Percentiles rank a stretch among this genome's conserved stretches.
These are phyloP conservation scores for Oreochromis tanganicae DNA, from an alignment of 2,113 vertebrate genomes.

Conservation along the genomic window DNA sequence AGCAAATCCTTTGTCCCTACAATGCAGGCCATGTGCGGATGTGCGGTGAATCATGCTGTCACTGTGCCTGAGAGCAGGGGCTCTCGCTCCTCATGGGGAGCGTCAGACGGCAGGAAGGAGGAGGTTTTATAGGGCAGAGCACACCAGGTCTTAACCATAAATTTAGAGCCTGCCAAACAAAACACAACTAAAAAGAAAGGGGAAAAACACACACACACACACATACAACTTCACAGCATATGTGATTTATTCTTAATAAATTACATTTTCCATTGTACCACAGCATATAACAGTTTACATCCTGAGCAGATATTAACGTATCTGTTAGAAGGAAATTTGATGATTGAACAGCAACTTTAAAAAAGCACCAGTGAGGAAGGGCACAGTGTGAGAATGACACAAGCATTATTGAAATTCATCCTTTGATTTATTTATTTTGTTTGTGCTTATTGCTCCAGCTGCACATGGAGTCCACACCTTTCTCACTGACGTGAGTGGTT, in stretches of 20 bases:
- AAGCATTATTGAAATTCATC: background rate
- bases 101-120: background rate
- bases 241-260: slow-evolving; percentile 29
- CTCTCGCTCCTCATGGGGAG: background rate
- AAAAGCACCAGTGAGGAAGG: slow-evolving; percentile 33
- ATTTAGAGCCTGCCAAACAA: background rate
- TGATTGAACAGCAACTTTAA: background rate
- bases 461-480: background rate
- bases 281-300: background rate
- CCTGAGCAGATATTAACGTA: slow-evolving; percentile 18
- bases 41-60: background rate
- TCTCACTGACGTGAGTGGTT: background rate
- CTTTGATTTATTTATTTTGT: background rate
- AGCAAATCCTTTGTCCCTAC: background rate
- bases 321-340: background rate
- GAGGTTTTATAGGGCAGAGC: background rate
- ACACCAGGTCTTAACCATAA: background rate
- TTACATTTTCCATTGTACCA: background rate
- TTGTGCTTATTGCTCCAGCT: background rate
- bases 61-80: background rate
- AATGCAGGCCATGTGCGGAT: background rate
- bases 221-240: background rate
- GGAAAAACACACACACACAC: background rate
- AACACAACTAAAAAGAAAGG: background rate
- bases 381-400: background rate